Evolutionary conservation across 2,888 invertebrate species (phyloP).

Genomic region (Chouioia cunea): DNA sequence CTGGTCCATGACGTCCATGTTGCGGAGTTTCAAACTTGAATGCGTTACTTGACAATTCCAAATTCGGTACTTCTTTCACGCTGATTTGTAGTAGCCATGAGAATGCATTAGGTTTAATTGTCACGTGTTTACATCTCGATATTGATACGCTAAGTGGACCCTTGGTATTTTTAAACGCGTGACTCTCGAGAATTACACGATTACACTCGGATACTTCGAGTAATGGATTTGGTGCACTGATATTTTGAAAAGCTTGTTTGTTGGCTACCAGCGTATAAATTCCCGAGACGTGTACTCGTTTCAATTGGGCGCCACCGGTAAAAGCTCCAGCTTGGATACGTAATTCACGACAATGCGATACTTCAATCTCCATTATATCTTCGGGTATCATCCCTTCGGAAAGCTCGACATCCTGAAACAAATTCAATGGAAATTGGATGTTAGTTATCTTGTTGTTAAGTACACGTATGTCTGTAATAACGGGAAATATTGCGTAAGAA

Average conservation of each 20-base stretch:
- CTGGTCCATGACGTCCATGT: constrained; percentile 77
- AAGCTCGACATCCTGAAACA: constrained; percentile 59
- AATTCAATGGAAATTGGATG: too few species aligned
- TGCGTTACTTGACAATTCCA: constrained; percentile 74
- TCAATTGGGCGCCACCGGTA: constrained; percentile 71
- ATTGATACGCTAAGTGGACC: constrained; percentile 77
- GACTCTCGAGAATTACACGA: constrained; percentile 74
- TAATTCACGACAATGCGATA: constrained; percentile 72
- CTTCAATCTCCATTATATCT: constrained; percentile 73
- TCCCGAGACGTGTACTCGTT: constrained; percentile 71
- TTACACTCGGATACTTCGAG: constrained; percentile 75
- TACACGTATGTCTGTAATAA: constrained; percentile 25
- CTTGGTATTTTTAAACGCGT: constrained; percentile 75
- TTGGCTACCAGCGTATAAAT: constrained; percentile 72
- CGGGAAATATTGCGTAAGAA: too few species aligned
- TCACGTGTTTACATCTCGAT: constrained; percentile 72
- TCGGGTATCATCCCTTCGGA: constrained; percentile 71
- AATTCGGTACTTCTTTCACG: constrained; percentile 72
- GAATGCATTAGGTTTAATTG: constrained; percentile 75
- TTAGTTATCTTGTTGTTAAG: not conserved
- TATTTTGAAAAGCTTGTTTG: constrained; percentile 74
- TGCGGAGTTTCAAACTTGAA: constrained; percentile 75
- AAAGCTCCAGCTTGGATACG: constrained; percentile 73
- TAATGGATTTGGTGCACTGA: constrained; percentile 73
- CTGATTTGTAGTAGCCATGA: constrained; percentile 76